phyloP scores from a whole-genome alignment of 2,888 invertebrate genomes.

The Erebia aethiops region DNA sequence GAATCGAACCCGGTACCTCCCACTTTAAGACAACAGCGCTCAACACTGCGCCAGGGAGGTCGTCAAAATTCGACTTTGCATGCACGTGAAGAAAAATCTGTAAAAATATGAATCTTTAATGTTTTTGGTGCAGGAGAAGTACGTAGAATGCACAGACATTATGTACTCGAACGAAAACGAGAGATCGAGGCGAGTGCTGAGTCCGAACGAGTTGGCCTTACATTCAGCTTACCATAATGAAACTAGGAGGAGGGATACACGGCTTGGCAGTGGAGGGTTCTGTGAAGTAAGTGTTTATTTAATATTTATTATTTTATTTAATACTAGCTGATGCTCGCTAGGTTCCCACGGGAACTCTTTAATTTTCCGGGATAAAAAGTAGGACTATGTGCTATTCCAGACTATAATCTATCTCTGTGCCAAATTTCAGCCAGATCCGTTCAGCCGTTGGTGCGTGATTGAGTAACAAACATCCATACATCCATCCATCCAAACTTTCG shows the following conservation, averaged over 20 bases:
- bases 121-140: constrained; percentile 59
- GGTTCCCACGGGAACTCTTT: too few relatives aligned
- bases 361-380: too few relatives aligned
- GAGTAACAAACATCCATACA: background rate
- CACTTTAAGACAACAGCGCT: too few relatives aligned
- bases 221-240: constrained; percentile 59
- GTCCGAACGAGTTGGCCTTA: constrained; percentile 47
- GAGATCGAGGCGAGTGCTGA: constrained; percentile 16
- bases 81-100: too few relatives aligned
- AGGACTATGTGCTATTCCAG: background rate
- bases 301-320: constrained; percentile 31
- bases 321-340: too few relatives aligned
- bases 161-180: constrained; percentile 62
- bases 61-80: too few relatives aligned
- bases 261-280: constrained; percentile 59
- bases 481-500: background rate
- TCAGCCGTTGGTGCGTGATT: background rate
- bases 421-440: background rate
- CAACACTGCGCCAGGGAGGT: too few relatives aligned
- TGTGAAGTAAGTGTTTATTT: constrained; percentile 61
- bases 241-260: constrained; percentile 39
- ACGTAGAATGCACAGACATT: constrained; percentile 72
- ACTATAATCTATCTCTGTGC: background rate
- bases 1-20: too few relatives aligned
- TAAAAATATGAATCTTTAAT: background rate